Percentiles rank a stretch among this genome's conserved stretches.
These are phyloP conservation scores for Pangasius mekongensis DNA, from an alignment of 2,797 vertebrate species.

Conservation along the genomic window DNA sequence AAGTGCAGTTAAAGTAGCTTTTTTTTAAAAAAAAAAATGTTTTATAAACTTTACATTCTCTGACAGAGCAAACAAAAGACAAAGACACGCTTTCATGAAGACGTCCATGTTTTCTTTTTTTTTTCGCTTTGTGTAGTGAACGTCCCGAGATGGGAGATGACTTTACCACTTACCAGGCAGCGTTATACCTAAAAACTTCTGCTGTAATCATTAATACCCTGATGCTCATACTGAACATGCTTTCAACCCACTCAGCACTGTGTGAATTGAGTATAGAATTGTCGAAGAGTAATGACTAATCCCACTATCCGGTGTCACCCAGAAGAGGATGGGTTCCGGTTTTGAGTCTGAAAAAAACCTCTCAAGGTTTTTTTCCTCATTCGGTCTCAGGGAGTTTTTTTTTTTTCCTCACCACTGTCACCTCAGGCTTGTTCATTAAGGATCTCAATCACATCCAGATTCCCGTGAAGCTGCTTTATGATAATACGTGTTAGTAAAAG, in stretches of 20 bases:
- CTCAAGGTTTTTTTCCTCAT: neutral
- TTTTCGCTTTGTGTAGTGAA: neutral
- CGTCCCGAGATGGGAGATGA: no score
- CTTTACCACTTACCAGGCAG: neutral
- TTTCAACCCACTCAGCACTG: neutral
- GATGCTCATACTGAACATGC: neutral
- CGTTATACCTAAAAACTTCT: neutral
- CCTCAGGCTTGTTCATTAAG: neutral
- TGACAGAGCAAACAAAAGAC: no score
- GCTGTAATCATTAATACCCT: neutral
- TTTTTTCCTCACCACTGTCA: neutral
- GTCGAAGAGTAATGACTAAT: neutral
- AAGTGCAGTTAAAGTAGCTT: no score
- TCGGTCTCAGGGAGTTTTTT: neutral
- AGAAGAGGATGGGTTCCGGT: neutral
- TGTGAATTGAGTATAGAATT: neutral
- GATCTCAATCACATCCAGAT: neutral
- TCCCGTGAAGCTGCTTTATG: neutral
- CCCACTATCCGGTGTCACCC: neutral
- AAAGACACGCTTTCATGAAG: neutral
- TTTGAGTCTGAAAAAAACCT: neutral
- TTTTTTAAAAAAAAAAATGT: no score
- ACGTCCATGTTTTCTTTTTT: neutral
- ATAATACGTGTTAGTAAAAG: neutral
- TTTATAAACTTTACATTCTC: no score